Base-by-base conservation (phyloP, 1,140 invertebrate genomes). In the Laodelphax striatellus region DNA sequence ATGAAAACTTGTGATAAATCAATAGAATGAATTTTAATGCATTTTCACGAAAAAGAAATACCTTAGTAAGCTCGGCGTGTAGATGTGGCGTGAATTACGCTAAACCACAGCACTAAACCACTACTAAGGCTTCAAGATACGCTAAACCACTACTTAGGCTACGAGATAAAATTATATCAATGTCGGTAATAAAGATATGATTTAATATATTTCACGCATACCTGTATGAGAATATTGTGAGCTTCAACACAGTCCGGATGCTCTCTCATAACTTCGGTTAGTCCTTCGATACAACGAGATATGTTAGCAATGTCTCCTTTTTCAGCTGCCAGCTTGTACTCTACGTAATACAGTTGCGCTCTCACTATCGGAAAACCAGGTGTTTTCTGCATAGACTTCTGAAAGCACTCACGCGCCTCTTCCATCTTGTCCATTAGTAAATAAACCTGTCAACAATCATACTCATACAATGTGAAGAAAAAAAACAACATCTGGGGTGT, bases 321-420 rank as follows among this genome's bases (percentile, higher is more conserved):
- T 17, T 73, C 61, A 28, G 77, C 68, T 4, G 82, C 82, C 69
- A 82, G 78, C 68, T 87, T 80, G 70, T 90, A 94, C 69, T 92
- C 83, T 28, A 87, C 82, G 71, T 90, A 94, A 67, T 85, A 86
- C 70, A 92, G 94, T 70, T 97, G 93, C 44, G 92, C 88, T 69
- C 82, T 83, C 16, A 90, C 87, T 66, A 93, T 85, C 10, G 87
- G 82, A 71, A 90, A 92, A 59, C 87, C 72, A 11, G 90, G 88
- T 69, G 91, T 90, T 10, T 93, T 71, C 65, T 83, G 76, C 2
- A 92, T 82, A 54, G 91, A 90, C 69, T 84, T 90, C 31, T 87
- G 79, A 74, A 95, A 94, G 72, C 97, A 89, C 50, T 75, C 67
- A 61, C 87, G 80, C 0, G 93, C 91, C 63, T 87, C 83, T 60